Base-by-base conservation (phyloP, 2,113 vertebrate genomes). In the Carassius carassius region DNA sequence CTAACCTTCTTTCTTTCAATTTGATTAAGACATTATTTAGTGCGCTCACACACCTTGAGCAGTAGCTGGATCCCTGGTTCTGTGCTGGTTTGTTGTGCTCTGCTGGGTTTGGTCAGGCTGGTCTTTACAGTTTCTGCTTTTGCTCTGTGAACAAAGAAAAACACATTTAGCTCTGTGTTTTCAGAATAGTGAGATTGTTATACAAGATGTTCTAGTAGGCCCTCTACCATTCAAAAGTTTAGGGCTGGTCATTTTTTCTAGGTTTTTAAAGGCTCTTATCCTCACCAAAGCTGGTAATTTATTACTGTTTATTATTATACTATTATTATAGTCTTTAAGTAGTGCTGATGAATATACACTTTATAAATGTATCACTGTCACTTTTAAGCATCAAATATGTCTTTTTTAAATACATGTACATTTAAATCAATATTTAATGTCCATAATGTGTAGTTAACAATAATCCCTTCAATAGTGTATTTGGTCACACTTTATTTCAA, bases 51-150 rank as follows among this genome's bases (percentile, higher is more conserved):
- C 78, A 91, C 92, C 79, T 89, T 54, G 73, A 91, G 87, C 29
- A 90, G 87, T 58, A 91, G 90, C 85, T 88, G 91, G 74, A 91
- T 88, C 84, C 90, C 90, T 81, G 90, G 83, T 76, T 90, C 89
- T 56, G 88, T 84, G 85, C 78, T 79, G 47, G 67, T 51, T 84
- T 88, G 85, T 76, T 82, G 87, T 87, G 80, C 86, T 56, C 87
- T 88, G 86, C 82, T 90, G 86, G 17, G n/a, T 82, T 85, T 90
- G 87, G 89, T 67, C 87, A 84, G 83, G 86, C 21, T 84, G 87
- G 9, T 76, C 19, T 73, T 85, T 21, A 89, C 54, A 75, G 89
- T 58, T 60, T 11, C 87, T 70, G 86, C 85, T 86, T 92, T 92
- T 84, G 91, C 87, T 84, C 74, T 90, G 78, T 89, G 82, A 84